Conservation (phyloP, 2,888 invertebrate species). For the Lumbricus terrestris region DNA sequence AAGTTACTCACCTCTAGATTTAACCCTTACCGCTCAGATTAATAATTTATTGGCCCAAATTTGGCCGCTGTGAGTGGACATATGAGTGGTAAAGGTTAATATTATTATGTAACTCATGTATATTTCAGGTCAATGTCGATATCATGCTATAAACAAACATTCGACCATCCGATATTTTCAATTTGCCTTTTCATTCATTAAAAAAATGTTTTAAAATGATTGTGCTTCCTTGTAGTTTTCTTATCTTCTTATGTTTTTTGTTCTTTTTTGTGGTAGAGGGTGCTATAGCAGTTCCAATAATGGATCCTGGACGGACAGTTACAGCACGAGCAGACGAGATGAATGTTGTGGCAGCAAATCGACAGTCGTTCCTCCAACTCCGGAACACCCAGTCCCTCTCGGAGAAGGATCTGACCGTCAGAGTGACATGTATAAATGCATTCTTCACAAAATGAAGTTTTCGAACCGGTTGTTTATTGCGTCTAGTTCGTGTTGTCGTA, state of each 20-base stretch:
- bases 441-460: neutral
- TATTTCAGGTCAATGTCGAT: no score
- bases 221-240: neutral
- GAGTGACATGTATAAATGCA: slow-evolving; percentile 63
- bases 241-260: neutral
- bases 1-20: no score
- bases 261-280: slow-evolving; percentile 39
- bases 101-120: no score
- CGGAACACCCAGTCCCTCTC: slow-evolving; percentile 59
- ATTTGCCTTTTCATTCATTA: neutral
- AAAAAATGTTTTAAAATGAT: neutral
- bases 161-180: no score
- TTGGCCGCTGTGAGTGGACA: no score
- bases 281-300: slow-evolving; percentile 44
- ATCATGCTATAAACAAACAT: no score
- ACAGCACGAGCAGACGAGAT: slow-evolving; percentile 57
- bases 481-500: neutral
- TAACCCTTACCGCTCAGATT: no score
- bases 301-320: slow-evolving; percentile 44
- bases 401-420: slow-evolving; percentile 60
- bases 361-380: slow-evolving; percentile 60
- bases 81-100: no score
- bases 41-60: no score
- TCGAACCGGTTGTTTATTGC: neutral
- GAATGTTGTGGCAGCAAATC: slow-evolving; percentile 59